Conservation (phyloP, 2,888 invertebrate species). For the Epinotia bilunana region DNA sequence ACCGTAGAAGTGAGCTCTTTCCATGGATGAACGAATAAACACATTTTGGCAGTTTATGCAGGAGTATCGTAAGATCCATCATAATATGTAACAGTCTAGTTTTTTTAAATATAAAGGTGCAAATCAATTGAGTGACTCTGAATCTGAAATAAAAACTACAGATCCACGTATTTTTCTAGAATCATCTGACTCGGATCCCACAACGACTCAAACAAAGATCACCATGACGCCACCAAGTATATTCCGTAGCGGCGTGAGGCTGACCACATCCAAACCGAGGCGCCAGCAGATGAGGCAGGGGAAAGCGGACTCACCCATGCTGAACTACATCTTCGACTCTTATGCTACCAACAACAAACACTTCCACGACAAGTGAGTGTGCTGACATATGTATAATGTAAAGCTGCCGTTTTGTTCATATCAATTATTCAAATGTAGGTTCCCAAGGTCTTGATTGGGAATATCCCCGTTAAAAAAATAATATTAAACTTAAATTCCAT, state of each 20-base stretch:
- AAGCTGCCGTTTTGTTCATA: no score
- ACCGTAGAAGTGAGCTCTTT: background rate
- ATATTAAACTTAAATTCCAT: no score
- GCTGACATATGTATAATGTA: background rate
- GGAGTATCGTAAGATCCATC: no score
- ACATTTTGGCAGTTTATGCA: background rate
- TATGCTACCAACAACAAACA: conserved; percentile 88
- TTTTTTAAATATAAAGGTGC: background rate
- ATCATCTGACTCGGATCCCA: conserved; percentile 39
- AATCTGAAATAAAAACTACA: background rate
- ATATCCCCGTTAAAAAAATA: no score
- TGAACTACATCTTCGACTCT: conserved; percentile 89
- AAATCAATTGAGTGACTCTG: background rate
- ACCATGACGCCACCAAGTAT: conserved; percentile 57
- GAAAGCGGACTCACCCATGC: conserved; percentile 88
- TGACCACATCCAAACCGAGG: conserved; percentile 65
- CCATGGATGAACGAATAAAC: background rate
- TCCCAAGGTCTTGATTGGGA: no score
- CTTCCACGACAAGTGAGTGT: conserved; percentile 85
- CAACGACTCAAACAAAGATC: conserved; percentile 47
- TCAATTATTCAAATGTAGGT: no score
- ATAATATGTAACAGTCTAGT: no score
- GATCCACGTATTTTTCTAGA: conserved; percentile 9
- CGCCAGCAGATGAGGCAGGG: conserved; percentile 68
- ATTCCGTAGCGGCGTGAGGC: conserved; percentile 35